These are phyloP conservation scores for Drosophila lutescens DNA, from an alignment of 2,888 invertebrate species.

Conservation along the genomic window DNA sequence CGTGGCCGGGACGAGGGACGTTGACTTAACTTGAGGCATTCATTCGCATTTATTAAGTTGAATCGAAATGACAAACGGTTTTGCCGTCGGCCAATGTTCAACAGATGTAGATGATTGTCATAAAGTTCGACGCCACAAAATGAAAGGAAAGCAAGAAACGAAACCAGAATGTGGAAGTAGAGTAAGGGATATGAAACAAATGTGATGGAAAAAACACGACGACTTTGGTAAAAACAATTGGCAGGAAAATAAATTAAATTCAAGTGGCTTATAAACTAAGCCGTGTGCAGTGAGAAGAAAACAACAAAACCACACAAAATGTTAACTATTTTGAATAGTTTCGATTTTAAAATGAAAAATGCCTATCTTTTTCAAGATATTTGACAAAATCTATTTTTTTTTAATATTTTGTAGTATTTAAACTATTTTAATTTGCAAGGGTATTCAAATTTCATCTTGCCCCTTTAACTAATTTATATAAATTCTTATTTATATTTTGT, in stretches of 20 bases:
- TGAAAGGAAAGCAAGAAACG: background rate
- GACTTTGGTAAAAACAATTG: background rate
- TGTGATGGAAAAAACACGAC: slow-evolving; percentile 1
- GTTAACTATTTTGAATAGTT: no score
- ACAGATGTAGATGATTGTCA: slow-evolving; percentile 43
- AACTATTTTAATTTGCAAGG: no score
- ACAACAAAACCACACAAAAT: no score
- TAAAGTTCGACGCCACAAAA: slow-evolving; percentile 9
- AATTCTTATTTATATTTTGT: no score
- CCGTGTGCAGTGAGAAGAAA: no score
- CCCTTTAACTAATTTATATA: no score
- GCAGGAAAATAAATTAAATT: no score
- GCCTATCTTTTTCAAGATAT: no score
- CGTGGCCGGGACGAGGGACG: slow-evolving; percentile 13
- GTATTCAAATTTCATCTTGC: no score
- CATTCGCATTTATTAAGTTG: slow-evolving; percentile 48
- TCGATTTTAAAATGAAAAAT: no score
- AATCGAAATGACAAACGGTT: slow-evolving; percentile 31
- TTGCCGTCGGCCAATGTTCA: slow-evolving; percentile 24
- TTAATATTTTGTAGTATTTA: no score
- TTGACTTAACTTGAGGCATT: slow-evolving; percentile 36
- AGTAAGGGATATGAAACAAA: background rate
- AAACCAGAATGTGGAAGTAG: background rate
- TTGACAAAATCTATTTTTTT: no score
- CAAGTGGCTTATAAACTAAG: background rate